Percentiles rank a stretch among this genome's conserved stretches.
Conservation (phyloP, 1,140 invertebrate species). For the Episyrphus balteatus region DNA sequence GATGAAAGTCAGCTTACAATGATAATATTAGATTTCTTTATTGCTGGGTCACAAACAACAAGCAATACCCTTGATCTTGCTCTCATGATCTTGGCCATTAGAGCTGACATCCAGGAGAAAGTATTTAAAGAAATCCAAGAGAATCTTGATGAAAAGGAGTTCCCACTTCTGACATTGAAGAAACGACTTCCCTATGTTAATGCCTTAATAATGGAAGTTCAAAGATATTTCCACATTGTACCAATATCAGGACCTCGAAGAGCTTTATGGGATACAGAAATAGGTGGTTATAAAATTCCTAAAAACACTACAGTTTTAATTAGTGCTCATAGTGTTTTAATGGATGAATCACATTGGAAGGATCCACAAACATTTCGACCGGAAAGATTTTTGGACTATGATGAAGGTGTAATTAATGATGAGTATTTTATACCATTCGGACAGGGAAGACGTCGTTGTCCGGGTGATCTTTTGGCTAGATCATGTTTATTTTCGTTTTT, state of each 20-base stretch:
- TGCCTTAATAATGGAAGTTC: conserved; percentile 53
- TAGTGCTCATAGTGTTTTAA: conserved; percentile 51
- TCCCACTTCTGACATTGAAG: conserved; percentile 27
- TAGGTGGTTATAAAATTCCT: conserved; percentile 55
- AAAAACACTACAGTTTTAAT: conserved; percentile 53
- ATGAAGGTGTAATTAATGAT: conserved; percentile 25
- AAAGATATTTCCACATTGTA: conserved; percentile 48
- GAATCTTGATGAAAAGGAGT: conserved; percentile 6
- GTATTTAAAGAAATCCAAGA: conserved; percentile 52
- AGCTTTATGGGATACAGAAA: conserved; percentile 43
- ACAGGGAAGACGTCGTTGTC: conserved; percentile 58
- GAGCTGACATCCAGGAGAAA: conserved; percentile 54
- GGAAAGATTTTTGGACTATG: conserved; percentile 49
- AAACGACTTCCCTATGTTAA: conserved; percentile 50
- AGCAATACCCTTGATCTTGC: conserved; percentile 59
- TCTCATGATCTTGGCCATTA: conserved; percentile 52
- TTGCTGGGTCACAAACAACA: conserved; percentile 62
- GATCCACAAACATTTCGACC: conserved; percentile 60
- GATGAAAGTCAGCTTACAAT: conserved; percentile 57
- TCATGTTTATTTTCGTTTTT: conserved; percentile 64
- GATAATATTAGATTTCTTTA: conserved; percentile 58
- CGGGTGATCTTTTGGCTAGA: conserved; percentile 62
- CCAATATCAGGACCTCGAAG: conserved; percentile 59
- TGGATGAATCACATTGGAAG: conserved; percentile 48
- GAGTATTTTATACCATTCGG: conserved; percentile 54